Percentiles rank a stretch among this genome's conserved stretches.
These are phyloP conservation scores for Ophonus ardosiacus DNA, from an alignment of 2,888 invertebrate genomes.

Conservation along the genomic window DNA sequence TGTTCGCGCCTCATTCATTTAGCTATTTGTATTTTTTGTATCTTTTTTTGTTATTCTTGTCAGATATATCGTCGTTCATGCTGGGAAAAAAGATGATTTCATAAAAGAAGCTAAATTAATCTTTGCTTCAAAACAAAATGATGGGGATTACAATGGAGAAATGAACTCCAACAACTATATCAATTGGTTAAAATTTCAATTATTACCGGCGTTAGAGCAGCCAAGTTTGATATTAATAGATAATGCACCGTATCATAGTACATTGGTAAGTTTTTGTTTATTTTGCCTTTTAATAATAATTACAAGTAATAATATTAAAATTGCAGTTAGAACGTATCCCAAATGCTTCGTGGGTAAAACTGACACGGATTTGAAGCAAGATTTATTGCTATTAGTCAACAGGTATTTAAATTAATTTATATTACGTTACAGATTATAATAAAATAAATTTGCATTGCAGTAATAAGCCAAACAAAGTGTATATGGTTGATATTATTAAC, in stretches of 20 bases:
- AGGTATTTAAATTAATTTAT: slow-evolving; percentile 3
- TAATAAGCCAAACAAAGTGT: neutral
- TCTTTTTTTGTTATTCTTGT: neutral
- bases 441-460: slow-evolving; percentile 6
- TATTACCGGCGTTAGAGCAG: slow-evolving; percentile 6
- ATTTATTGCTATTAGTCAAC: neutral
- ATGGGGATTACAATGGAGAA: slow-evolving; percentile 12
- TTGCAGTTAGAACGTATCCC: slow-evolving; percentile 5
- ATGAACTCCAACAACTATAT: slow-evolving; percentile 5
- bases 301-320: neutral
- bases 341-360: neutral
- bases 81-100: slow-evolving; percentile 7
- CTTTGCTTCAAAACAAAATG: slow-evolving; percentile 28
- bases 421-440: slow-evolving; percentile 6
- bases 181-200: neutral
- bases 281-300: neutral
- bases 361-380: neutral
- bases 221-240: slow-evolving; percentile 8
- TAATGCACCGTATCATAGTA: slow-evolving; percentile 1
- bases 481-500: slow-evolving; percentile 1
- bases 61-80: slow-evolving; percentile 19
- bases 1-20: too few relatives aligned
- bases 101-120: neutral
- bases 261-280: slow-evolving; percentile 11
- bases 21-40: neutral